Evolutionary conservation across 2,888 invertebrate genomes (phyloP).

Genomic region (Parascotia fuliginaria): DNA sequence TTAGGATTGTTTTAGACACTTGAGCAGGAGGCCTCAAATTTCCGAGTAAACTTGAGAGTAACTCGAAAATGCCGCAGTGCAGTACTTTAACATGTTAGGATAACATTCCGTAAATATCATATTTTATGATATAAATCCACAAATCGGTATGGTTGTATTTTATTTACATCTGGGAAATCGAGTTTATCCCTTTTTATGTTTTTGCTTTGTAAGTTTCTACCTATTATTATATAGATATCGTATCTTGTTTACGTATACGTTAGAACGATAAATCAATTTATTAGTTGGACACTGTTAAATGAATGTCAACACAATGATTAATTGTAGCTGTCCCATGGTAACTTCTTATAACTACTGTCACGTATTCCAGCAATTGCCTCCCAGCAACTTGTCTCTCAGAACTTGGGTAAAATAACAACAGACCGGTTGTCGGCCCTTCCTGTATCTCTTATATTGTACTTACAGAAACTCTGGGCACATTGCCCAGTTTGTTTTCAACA

Average conservation of each 20-base stretch:
- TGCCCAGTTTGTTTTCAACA: conserved; percentile 42
- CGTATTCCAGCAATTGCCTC: conserved; percentile 1
- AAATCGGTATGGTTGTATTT: background rate
- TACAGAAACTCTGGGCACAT: conserved; percentile 24
- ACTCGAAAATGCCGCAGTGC: conserved; percentile 50
- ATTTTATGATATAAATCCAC: conserved; percentile 26
- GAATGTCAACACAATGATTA: background rate
- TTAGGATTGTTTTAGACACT: conserved; percentile 48
- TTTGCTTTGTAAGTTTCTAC: no score
- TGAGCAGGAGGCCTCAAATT: conserved; percentile 49
- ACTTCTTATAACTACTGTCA: conserved; percentile 6
- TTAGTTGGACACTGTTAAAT: conserved; percentile 4
- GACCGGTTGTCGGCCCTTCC: conserved; percentile 10
- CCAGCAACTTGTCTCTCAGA: conserved; percentile 29
- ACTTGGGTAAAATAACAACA: conserved; percentile 21
- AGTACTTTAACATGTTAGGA: conserved; percentile 29
- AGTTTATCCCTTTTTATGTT: background rate
- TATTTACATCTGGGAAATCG: background rate
- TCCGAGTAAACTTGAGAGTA: conserved; percentile 45
- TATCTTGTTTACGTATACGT: conserved; percentile 1
- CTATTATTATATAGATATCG: no score
- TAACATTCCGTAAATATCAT: conserved; percentile 19
- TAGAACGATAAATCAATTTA: conserved; percentile 7
- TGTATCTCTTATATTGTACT: conserved; percentile 14
- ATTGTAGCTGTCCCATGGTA: background rate